Conservation (phyloP, 2,888 invertebrate genomes). For the Polietes domitor region DNA sequence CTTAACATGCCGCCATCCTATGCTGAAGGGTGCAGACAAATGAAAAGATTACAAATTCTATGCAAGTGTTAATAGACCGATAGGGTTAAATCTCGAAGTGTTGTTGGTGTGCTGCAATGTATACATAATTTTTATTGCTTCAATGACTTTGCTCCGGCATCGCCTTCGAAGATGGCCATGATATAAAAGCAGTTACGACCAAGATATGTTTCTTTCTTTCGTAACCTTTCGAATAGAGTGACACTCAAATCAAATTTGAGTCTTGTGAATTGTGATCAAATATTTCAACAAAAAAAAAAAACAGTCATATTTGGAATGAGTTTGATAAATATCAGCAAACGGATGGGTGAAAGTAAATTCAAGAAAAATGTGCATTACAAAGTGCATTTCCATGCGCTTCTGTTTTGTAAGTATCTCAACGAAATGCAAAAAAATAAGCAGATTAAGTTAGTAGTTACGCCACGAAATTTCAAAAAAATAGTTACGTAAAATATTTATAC, state of each 20-base stretch:
- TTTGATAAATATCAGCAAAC: conserved; percentile 31
- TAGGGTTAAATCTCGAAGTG: conserved; percentile 14
- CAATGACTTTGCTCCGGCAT: conserved; percentile 26
- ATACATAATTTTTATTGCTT: conserved; percentile 60
- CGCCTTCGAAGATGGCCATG: conserved; percentile 22
- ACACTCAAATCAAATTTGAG: not conserved
- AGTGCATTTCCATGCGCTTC: conserved; percentile 69
- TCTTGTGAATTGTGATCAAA: not conserved
- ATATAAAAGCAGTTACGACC: conserved; percentile 58
- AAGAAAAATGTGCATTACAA: conserved; percentile 71
- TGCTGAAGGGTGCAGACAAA: not conserved
- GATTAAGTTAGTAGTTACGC: no score
- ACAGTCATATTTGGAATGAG: conserved; percentile 34
- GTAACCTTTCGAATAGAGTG: conserved; percentile 4
- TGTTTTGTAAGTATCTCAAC: conserved; percentile 73
- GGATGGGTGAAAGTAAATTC: conserved; percentile 41
- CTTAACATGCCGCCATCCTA: not conserved
- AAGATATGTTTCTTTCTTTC: conserved; percentile 48
- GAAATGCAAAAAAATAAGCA: no score
- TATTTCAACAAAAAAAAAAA: not conserved
- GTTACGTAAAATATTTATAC: no score
- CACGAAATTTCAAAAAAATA: no score
- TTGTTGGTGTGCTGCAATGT: conserved; percentile 31
- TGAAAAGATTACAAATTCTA: conserved; percentile 60
- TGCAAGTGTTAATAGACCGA: conserved; percentile 64